These are phyloP conservation scores for Gisinianus flammeolus DNA, from an alignment of 2,888 invertebrate genomes.

Conservation along the genomic window DNA sequence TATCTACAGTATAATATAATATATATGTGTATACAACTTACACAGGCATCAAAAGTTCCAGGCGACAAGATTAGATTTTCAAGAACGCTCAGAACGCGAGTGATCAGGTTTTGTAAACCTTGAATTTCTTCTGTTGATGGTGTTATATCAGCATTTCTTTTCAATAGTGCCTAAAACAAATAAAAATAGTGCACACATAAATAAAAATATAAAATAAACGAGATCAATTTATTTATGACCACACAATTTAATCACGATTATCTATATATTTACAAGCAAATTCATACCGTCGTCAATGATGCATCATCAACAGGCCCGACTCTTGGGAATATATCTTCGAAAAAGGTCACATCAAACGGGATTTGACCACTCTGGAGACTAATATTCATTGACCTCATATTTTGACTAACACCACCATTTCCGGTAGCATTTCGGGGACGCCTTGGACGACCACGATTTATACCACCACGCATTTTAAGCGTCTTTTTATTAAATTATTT, in stretches of 20 bases:
- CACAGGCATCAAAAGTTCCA: constrained; percentile 92
- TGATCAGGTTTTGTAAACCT: constrained; percentile 83
- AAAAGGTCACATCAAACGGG: constrained; percentile 85
- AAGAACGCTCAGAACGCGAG: constrained; percentile 91
- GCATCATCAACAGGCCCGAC: constrained; percentile 85
- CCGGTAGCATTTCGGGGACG: neutral
- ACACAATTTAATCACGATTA: too few species aligned
- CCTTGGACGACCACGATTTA: constrained; percentile 10
- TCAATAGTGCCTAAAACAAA: constrained; percentile 76
- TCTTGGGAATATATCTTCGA: constrained; percentile 80
- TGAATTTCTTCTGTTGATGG: constrained; percentile 85
- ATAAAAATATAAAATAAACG: neutral
- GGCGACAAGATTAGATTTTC: constrained; percentile 95
- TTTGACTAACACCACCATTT: too few species aligned
- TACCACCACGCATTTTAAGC: constrained; percentile 4
- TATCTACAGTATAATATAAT: too few species aligned
- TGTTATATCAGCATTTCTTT: constrained; percentile 89
- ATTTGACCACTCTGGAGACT: constrained; percentile 63
- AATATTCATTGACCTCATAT: too few species aligned
- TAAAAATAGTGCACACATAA: too few species aligned
- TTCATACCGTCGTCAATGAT: constrained; percentile 77
- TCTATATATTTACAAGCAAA: too few species aligned
- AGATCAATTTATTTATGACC: too few species aligned
- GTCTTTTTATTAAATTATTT: too few species aligned
- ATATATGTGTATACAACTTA: constrained; percentile 67